Evolutionary conservation across 2,888 invertebrate genomes (phyloP).

Genomic region (Pediacus dermestoides): DNA sequence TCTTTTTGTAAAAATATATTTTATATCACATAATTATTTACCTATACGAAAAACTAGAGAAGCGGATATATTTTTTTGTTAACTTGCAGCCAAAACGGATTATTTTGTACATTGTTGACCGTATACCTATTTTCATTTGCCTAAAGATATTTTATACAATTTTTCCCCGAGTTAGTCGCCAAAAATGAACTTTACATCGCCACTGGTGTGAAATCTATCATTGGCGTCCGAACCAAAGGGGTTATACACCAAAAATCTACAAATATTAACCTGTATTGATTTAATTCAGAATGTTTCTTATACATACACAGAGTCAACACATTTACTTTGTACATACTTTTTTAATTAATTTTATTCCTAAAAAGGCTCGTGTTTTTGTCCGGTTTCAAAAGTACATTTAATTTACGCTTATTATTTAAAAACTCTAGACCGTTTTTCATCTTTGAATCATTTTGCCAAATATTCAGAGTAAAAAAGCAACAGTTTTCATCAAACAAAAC

Average conservation of each 20-base stretch:
- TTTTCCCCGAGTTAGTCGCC: slow-evolving; percentile 32
- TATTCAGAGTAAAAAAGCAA: slow-evolving; percentile 24
- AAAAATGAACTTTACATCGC: slow-evolving; percentile 22
- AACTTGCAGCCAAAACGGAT: slow-evolving; percentile 32
- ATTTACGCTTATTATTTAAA: no score
- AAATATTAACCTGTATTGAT: slow-evolving; percentile 8
- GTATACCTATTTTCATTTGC: slow-evolving; percentile 44
- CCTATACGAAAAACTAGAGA: slow-evolving; percentile 16
- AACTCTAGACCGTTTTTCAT: slow-evolving; percentile 41
- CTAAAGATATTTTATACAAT: slow-evolving; percentile 44
- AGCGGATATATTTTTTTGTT: slow-evolving; percentile 18
- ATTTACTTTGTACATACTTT: slow-evolving; percentile 36
- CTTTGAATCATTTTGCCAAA: slow-evolving; percentile 40
- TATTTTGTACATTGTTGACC: slow-evolving; percentile 49
- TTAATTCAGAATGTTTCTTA: slow-evolving; percentile 17
- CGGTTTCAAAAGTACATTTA: no score
- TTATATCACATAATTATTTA: slow-evolving; percentile 18
- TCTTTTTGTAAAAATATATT: slow-evolving; percentile 6
- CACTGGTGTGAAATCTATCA: no score
- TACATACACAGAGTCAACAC: slow-evolving; percentile 38
- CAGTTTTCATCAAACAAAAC: no score
- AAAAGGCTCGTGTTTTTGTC: no score
- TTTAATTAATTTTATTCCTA: slow-evolving; percentile 21
- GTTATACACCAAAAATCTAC: slow-evolving; percentile 11
- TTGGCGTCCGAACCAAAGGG: no score